Conservation (phyloP, 2,888 invertebrate genomes). For the Drosophila monieri region DNA sequence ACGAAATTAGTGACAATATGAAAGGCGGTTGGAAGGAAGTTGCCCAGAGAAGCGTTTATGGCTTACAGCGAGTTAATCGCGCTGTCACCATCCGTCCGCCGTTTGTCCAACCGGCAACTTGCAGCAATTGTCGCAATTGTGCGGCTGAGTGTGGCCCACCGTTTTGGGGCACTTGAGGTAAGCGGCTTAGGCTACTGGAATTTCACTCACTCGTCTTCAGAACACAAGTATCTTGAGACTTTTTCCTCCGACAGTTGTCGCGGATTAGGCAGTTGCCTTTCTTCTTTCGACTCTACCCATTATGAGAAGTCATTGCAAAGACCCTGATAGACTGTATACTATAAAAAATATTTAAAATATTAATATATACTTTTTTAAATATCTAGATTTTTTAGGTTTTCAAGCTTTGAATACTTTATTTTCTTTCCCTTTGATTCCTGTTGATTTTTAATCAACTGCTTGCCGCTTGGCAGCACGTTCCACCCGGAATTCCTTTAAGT, state of each 20-base stretch:
- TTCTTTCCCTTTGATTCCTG: slow-evolving; percentile 31
- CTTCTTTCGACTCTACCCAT: background rate
- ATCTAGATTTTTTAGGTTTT: too few species aligned
- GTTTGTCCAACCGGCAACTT: slow-evolving; percentile 49
- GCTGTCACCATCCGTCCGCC: slow-evolving; percentile 69
- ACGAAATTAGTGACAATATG: slow-evolving; percentile 69
- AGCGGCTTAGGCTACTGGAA: slow-evolving; percentile 60
- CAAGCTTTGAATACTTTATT: background rate
- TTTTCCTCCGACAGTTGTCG: background rate
- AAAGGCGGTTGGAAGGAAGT: slow-evolving; percentile 7
- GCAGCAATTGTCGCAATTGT: slow-evolving; percentile 40
- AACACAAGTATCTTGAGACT: slow-evolving; percentile 11
- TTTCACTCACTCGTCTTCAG: background rate
- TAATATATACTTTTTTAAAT: too few species aligned
- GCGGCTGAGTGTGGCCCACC: slow-evolving; percentile 38
- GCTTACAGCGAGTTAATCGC: slow-evolving; percentile 78
- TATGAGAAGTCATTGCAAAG: too few species aligned
- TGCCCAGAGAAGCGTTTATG: slow-evolving; percentile 62
- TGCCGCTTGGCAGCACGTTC: slow-evolving; percentile 35
- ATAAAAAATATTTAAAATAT: too few species aligned
- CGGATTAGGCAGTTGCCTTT: background rate
- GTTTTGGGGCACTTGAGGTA: slow-evolving; percentile 49
- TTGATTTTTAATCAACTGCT: slow-evolving; percentile 70
- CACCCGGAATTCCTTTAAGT: slow-evolving; percentile 43
- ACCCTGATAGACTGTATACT: too few species aligned